Percentiles rank a stretch among this genome's conserved stretches.
Conservation (phyloP, 2,888 invertebrate species). For the Pollenia angustigena region DNA sequence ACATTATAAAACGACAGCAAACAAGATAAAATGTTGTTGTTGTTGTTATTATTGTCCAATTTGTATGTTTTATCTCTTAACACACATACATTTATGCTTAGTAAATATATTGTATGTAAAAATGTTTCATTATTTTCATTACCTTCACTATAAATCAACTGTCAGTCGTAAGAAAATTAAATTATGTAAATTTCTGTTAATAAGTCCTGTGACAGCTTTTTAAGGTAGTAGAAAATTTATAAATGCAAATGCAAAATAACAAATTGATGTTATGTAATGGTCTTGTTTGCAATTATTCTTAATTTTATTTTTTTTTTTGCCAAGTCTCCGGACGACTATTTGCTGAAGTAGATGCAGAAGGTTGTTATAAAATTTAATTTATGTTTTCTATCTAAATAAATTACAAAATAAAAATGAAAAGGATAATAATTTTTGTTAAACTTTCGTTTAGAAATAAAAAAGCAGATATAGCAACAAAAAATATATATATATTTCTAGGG, state of each 20-base stretch:
- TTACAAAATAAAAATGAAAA: not conserved
- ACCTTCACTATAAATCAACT: constrained; percentile 62
- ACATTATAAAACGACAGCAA: constrained; percentile 17
- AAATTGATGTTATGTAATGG: constrained; percentile 36
- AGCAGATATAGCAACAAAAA: not conserved
- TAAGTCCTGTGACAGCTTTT: constrained; percentile 59
- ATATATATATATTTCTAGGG: too few species aligned
- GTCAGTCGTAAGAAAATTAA: constrained; percentile 60
- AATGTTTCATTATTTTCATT: constrained; percentile 60
- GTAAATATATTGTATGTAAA: not conserved
- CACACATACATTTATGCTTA: not conserved
- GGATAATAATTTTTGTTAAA: not conserved
- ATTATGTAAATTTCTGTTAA: constrained; percentile 68
- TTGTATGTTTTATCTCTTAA: not conserved
- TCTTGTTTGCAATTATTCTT: constrained; percentile 16
- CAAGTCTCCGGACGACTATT: not conserved
- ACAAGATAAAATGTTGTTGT: constrained; percentile 19
- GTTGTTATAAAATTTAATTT: constrained; percentile 37
- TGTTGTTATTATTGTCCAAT: not conserved
- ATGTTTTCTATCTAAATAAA: constrained; percentile 27
- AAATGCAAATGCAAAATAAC: constrained; percentile 51
- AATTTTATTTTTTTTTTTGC: not conserved
- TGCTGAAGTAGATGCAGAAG: not conserved
- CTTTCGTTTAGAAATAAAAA: not conserved
- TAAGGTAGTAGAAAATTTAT: constrained; percentile 6